Evolutionary conservation across 2,888 invertebrate genomes (phyloP), one percentile per base, ranked within the genome.

Genomic region (Tillus elongatus): DNA sequence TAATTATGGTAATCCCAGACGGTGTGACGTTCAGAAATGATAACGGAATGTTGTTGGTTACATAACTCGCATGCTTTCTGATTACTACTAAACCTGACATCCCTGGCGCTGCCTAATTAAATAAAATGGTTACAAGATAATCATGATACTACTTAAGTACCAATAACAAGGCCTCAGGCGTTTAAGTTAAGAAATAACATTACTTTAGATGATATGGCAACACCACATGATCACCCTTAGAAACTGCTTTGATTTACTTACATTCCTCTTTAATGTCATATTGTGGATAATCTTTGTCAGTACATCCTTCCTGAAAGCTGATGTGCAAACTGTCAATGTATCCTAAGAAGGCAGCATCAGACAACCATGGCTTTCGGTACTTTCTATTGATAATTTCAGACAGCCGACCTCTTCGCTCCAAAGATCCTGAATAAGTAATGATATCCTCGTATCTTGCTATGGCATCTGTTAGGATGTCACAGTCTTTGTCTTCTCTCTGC

Each of bases 331-430:
- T 19, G n/a, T 19, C 24, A 19, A 19, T 19, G n/a, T 19, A 19
- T 6, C 24, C 24, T 19, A 19, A n/a, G 24, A 19, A 19, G 24
- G 24, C 24, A 8, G 24, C 24, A 19, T 19, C 24, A 8, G 24
- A 19, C 24, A 19, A 19, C 24, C 24, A 19, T 19, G 24, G 24
- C n/a, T 19, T 19, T n/a, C 24, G 6, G n/a, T 19, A 19, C n/a
- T 19, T 19, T n/a, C 24, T 19, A n/a, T 19, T 19, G 24, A 19
- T 19, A 19, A 19, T 19, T n/a, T 19, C 24, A 19, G 24, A 19
- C 6, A 19, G 24, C 6, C 6, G 6, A 19, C 24, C 24, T 19
- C n/a, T 19, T 8, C 24, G 24, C n/a, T 19, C 24, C n/a, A 19
- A n/a, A 19, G 24, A 19, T 19, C 24, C 24, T 8, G 24, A 19